A percentile compares a stretch with the other conserved stretches of the same genome.
Conservation (phyloP, 1,140 invertebrate species). For the Diorhabda carinulata region DNA sequence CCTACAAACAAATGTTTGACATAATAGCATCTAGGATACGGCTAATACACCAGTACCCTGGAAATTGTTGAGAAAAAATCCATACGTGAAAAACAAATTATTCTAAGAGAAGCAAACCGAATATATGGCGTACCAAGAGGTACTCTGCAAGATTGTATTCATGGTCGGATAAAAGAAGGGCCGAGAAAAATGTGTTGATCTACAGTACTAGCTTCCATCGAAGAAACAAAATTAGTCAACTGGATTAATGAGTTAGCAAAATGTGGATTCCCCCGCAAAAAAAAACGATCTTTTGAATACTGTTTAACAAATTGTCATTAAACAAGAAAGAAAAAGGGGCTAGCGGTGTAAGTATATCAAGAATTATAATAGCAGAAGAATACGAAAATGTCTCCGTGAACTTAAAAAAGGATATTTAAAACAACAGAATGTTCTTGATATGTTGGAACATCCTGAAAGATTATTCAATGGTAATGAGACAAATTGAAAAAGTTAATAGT, state of each 20-base stretch:
- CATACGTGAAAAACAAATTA: no score
- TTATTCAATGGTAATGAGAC: constrained; percentile 38
- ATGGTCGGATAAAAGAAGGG: constrained; percentile 23
- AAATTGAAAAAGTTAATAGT: no score
- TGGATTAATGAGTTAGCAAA: constrained; percentile 13
- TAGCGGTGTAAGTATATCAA: constrained; percentile 1
- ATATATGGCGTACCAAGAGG: no score
- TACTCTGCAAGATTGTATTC: constrained; percentile 28
- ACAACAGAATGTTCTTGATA: constrained; percentile 19
- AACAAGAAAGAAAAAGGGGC: constrained; percentile 8
- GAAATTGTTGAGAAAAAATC: no score
- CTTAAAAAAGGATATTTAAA: constrained; percentile 7
- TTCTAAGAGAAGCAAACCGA: no score
- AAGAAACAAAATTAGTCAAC: constrained; percentile 24
- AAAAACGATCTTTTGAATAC: neutral
- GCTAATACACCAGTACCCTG: no score
- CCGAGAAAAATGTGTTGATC: constrained; percentile 24
- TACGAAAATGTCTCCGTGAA: no score
- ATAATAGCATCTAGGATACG: no score
- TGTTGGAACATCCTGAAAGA: constrained; percentile 34
- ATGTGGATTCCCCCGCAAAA: no score
- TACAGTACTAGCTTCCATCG: constrained; percentile 23
- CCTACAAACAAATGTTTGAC: no score
- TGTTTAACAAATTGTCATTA: neutral
- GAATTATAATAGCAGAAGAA: neutral